Evolutionary conservation across 2,888 invertebrate species (phyloP).

Genomic region (Abscondita cerata): DNA sequence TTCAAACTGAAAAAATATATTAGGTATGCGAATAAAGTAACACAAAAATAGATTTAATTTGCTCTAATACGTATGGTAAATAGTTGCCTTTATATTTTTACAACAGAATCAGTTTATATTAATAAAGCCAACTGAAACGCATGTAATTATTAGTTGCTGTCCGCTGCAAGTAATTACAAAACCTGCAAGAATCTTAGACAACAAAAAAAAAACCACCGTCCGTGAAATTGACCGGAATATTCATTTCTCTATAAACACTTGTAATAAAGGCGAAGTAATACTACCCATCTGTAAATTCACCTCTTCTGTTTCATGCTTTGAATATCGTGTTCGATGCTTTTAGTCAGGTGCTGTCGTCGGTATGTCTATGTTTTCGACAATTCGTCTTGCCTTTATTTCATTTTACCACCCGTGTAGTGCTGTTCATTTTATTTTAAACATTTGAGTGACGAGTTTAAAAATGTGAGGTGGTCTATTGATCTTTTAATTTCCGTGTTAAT

Average conservation of each 20-base stretch:
- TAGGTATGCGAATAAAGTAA: too few species aligned
- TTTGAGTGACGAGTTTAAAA: not conserved
- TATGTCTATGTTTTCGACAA: not conserved
- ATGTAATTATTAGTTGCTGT: not conserved
- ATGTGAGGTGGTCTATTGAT: not conserved
- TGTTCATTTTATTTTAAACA: too few species aligned
- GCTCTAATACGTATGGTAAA: too few species aligned
- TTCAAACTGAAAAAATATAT: too few species aligned
- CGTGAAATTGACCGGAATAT: not conserved
- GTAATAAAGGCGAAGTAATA: constrained; percentile 3
- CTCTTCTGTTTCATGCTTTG: constrained; percentile 2
- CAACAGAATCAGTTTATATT: too few species aligned
- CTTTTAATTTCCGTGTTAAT: not conserved
- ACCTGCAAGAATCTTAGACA: not conserved
- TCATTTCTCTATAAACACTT: constrained; percentile 5
- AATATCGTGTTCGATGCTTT: not conserved
- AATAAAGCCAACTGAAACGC: too few species aligned
- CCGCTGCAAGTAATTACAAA: not conserved
- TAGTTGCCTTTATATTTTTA: too few species aligned
- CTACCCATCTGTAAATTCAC: not conserved
- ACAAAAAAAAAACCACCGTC: constrained; percentile 4
- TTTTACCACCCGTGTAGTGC: too few species aligned
- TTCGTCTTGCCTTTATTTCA: not conserved
- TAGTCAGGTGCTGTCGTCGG: not conserved
- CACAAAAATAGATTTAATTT: too few species aligned